A percentile compares a stretch with the other conserved stretches of the same genome.
Evolutionary conservation across 2,113 vertebrate species (phyloP).

Genomic region (Aythya baeri): DNA sequence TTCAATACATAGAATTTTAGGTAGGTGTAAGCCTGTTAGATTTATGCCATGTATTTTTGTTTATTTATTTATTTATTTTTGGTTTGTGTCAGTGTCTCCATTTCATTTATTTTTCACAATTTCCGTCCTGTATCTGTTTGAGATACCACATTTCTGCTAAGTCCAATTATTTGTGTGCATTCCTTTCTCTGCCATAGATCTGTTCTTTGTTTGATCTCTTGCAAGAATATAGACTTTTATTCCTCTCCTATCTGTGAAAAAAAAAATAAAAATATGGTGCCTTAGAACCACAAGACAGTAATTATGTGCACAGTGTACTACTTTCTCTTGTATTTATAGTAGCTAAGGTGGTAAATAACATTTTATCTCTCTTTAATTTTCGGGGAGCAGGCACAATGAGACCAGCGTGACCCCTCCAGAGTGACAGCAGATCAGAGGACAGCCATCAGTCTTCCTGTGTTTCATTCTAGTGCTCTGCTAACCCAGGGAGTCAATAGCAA

Average conservation of each 20-base stretch:
- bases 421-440: background rate
- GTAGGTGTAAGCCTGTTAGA: background rate
- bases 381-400: background rate
- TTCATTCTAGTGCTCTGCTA: background rate
- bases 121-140: background rate
- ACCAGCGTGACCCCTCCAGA: accelerated
- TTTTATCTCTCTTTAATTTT: constrained; percentile 12
- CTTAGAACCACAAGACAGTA: background rate
- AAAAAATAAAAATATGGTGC: background rate
- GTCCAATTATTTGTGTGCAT: background rate
- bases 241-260: background rate
- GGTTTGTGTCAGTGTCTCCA: accelerated
- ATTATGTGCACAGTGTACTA: background rate
- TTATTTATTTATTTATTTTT: background rate
- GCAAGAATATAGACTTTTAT: background rate
- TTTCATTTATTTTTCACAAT: constrained; percentile 44
- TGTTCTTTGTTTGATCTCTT: constrained; percentile 24
- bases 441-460: background rate
- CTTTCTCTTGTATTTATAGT: background rate
- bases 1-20: background rate
- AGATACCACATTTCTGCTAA: background rate
- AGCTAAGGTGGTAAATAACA: background rate
- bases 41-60: background rate
- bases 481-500: background rate
- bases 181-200: constrained; percentile 6